Base-by-base conservation (phyloP, 1,140 invertebrate species). In the Augochlora pura region DNA sequence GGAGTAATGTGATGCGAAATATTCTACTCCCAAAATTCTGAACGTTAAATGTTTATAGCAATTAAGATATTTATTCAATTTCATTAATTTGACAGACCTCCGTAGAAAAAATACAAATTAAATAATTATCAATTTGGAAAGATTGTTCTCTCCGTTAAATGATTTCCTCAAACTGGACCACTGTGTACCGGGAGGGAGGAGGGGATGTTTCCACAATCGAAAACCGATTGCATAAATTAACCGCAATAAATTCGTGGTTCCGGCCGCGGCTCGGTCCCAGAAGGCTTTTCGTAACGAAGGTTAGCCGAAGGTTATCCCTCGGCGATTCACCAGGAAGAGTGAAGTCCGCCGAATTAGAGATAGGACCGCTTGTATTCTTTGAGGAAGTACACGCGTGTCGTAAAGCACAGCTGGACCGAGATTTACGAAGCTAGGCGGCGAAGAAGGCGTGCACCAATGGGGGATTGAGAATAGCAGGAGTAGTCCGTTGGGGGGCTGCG, bases 331-430 rank as follows among this genome's bases (percentile, higher is more conserved):
- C 23, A 1, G 54, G 18, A 23, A n/a, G 32, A 46, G 6, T 8
- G 60, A 57, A 46, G 25, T 16, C 59, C 62, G 64, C 73, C 57
- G 64, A 82, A 84, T 82, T 62, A 63, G 54, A 65, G 80, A 83
- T 80, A 86, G 77, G 75, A 88, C n/a, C 72, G 73, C 27, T 62
- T 62, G 80, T 83, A 79, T 85, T 74, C 74, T 79, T 81, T 57
- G 76, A 77, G 80, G 62, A 81, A 85, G 49, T 82, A 77, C 75
- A 68, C 63, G 81, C 77, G 80, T 81, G 80, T 72, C 83, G 86
- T 89, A 90, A 89, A 90, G 81, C 87, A 87, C 89, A 89, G 85
- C 86, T 90, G 89, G 81, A 60, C 78, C 85, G 82, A 89, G 88
- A 91, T 90, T 90, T 91, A 90, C 82, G 83, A 72, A 85, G 75